These are phyloP conservation scores for Drosophila kuntzei DNA, from an alignment of 2,888 invertebrate species.

Conservation along the genomic window DNA sequence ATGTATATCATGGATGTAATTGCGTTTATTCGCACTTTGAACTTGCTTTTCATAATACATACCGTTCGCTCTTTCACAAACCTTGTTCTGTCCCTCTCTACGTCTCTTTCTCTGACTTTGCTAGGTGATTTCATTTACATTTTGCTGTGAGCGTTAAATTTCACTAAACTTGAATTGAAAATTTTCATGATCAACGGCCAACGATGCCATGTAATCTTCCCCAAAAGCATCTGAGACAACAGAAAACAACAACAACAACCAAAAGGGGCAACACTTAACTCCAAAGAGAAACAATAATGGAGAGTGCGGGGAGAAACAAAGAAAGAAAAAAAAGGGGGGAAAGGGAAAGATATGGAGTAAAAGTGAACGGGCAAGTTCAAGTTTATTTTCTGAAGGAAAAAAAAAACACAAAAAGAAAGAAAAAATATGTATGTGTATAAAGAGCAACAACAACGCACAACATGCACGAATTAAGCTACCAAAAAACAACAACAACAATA, in stretches of 20 bases:
- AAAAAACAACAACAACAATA: slow-evolving; percentile 28
- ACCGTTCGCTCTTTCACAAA: not conserved
- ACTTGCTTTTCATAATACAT: slow-evolving; percentile 24
- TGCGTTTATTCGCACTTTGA: slow-evolving; percentile 35
- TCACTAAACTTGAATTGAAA: slow-evolving; percentile 79
- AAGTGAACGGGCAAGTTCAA: slow-evolving; percentile 81
- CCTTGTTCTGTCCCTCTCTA: not conserved
- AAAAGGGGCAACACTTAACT: slow-evolving; percentile 19
- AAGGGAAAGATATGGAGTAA: slow-evolving; percentile 67
- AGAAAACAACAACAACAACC: slow-evolving; percentile 19
- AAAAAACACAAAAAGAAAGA: slow-evolving; percentile 40
- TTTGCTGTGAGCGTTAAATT: slow-evolving; percentile 59
- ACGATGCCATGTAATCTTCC: slow-evolving; percentile 61
- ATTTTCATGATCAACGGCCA: slow-evolving; percentile 77
- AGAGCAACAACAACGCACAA: slow-evolving; percentile 38
- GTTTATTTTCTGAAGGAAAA: slow-evolving; percentile 75
- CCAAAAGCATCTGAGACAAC: slow-evolving; percentile 46
- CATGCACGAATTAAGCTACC: slow-evolving; percentile 58
- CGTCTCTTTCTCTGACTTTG: not conserved
- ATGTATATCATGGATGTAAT: slow-evolving; percentile 9
- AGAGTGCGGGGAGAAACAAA: not conserved
- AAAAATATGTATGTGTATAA: slow-evolving; percentile 37
- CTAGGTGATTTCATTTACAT: slow-evolving; percentile 10
- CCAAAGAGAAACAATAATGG: slow-evolving; percentile 4
- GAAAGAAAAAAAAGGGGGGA: slow-evolving; percentile 12